Conservation (phyloP, 2,113 vertebrate genomes). For the Lonchura striata region DNA sequence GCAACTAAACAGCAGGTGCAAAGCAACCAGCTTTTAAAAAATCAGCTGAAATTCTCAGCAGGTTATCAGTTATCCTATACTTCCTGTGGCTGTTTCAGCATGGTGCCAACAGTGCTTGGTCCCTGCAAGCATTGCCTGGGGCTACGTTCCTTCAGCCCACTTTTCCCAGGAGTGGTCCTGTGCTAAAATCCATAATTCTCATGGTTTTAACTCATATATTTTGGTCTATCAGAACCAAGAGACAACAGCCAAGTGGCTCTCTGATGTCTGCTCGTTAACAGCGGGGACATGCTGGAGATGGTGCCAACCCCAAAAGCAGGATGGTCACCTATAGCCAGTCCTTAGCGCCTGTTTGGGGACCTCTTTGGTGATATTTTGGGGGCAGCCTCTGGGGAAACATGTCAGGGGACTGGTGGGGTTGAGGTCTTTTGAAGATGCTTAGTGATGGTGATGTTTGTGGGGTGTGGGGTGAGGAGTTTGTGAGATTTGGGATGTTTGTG, state of each 20-base stretch:
- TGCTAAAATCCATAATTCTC: background rate
- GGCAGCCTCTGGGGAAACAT: rapidly evolving
- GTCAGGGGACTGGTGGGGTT: background rate
- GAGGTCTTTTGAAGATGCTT: rapidly evolving
- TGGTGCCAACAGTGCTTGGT: background rate
- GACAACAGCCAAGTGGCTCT: background rate
- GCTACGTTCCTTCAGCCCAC: rapidly evolving
- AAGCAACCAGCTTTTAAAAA: background rate
- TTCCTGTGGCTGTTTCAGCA: background rate
- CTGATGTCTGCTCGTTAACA: rapidly evolving
- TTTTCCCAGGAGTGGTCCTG: background rate
- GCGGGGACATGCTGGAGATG: background rate
- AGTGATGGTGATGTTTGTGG: background rate
- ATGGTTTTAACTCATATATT: background rate
- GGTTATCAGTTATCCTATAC: rapidly evolving
- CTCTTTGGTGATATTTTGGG: background rate
- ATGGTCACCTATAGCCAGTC: background rate
- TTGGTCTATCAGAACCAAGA: background rate
- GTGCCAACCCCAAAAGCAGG: background rate
- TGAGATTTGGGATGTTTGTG: background rate
- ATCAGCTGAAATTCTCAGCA: background rate
- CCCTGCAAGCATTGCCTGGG: background rate
- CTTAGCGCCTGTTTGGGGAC: background rate
- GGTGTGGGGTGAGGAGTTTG: background rate
- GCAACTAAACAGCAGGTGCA: background rate